Percentiles rank a stretch among this genome's conserved stretches.
phyloP scores from a whole-genome alignment of 2,888 invertebrate genomes.

The Trachelus troglodyta region DNA sequence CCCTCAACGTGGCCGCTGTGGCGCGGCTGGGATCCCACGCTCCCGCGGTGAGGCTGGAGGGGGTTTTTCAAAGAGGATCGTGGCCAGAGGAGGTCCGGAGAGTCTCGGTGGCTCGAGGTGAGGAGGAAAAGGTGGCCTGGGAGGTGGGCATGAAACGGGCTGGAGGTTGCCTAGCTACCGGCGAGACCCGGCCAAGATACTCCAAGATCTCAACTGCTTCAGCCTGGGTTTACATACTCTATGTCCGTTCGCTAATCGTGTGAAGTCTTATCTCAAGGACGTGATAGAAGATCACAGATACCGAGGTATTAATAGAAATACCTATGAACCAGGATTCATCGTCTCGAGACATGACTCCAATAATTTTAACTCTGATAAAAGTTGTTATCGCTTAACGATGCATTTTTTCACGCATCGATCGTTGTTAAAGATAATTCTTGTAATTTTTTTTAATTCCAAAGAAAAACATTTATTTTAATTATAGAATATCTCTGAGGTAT shows the following conservation, averaged over 20 bases:
- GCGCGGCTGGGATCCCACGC: constrained; percentile 57
- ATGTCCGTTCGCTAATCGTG: background rate
- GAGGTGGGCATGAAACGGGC: constrained; percentile 28
- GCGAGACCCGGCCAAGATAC: constrained; percentile 66
- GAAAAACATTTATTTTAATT: background rate
- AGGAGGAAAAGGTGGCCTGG: constrained; percentile 32
- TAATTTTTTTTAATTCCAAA: background rate
- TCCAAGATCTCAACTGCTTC: constrained; percentile 50
- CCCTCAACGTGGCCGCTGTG: constrained; percentile 63
- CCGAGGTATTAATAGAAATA: background rate
- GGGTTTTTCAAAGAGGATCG: constrained; percentile 48
- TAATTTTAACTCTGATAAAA: background rate
- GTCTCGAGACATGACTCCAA: background rate
- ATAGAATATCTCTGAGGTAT: background rate
- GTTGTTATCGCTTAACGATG: background rate
- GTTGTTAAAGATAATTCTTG: background rate
- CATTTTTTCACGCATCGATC: background rate
- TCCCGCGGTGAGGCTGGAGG: constrained; percentile 53
- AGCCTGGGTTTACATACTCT: background rate
- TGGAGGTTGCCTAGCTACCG: constrained; percentile 65
- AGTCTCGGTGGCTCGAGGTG: constrained; percentile 37
- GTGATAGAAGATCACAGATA: background rate
- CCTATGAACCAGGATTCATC: too few relatives aligned
- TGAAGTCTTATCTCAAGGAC: background rate
- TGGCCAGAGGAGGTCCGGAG: background rate